phyloP scores from a whole-genome alignment of 2,797 vertebrate genomes.

The Pogoniulus pusillus region DNA sequence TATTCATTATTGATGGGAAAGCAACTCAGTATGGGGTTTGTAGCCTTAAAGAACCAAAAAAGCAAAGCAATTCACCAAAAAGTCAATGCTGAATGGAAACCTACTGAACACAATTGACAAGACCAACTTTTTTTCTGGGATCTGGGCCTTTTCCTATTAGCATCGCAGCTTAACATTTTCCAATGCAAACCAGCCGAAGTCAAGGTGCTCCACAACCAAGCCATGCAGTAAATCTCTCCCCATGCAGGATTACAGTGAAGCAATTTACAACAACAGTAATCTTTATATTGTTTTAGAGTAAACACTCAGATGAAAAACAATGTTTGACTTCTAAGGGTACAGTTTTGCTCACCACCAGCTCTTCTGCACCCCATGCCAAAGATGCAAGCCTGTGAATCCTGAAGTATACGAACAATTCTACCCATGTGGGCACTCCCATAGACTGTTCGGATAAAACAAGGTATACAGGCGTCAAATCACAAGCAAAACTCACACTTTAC shows the following conservation, averaged over 20 bases:
- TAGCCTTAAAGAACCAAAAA: not conserved
- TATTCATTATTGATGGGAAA: not conserved
- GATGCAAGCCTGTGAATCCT: not conserved
- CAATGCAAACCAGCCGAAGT: not conserved
- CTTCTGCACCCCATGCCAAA: not conserved
- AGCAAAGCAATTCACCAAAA: not conserved
- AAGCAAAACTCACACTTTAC: not conserved
- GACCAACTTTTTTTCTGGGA: not conserved
- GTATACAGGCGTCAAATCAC: not conserved
- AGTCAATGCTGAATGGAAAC: not conserved
- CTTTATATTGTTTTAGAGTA: not conserved
- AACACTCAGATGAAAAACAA: not conserved
- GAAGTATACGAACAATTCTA: not conserved
- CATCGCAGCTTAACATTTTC: not conserved
- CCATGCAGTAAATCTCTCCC: not conserved
- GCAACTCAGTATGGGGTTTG: rapidly evolving
- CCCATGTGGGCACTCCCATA: not conserved
- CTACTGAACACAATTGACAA: not conserved
- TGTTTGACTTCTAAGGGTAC: not conserved
- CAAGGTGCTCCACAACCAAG: not conserved
- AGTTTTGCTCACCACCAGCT: not conserved
- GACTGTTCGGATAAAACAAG: not conserved
- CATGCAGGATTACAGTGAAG: not conserved
- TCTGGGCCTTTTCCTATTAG: not conserved
- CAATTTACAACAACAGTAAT: not conserved